These are phyloP conservation scores for Hydrocynus forskahlii DNA, from an alignment of 2,797 vertebrate genomes.

Conservation along the genomic window DNA sequence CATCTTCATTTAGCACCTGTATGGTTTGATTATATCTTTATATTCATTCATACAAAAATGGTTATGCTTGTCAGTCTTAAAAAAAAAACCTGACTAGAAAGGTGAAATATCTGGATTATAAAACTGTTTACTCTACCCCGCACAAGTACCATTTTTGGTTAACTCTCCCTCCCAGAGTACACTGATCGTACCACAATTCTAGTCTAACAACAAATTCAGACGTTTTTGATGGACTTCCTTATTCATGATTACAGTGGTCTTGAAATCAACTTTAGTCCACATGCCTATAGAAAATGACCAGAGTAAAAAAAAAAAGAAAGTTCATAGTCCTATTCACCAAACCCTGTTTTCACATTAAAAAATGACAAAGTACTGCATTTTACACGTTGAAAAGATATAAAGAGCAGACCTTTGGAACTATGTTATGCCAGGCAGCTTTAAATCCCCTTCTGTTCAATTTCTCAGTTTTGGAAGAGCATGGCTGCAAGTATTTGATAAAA, in stretches of 20 bases:
- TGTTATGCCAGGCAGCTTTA: constrained; percentile 14
- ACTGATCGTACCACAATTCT: constrained; percentile 33
- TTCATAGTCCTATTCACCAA: constrained; percentile 10
- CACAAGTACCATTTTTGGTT: constrained; percentile 53
- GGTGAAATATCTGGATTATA: constrained; percentile 42
- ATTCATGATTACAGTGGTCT: constrained; percentile 7
- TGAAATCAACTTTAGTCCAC: constrained; percentile 32
- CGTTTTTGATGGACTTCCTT: constrained; percentile 22
- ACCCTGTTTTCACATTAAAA: constrained; percentile 50
- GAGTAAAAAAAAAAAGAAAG: background rate
- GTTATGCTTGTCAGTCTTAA: constrained; percentile 46
- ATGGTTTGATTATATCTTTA: constrained; percentile 60
- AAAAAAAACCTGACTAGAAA: constrained; percentile 47
- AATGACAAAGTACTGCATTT: constrained; percentile 26
- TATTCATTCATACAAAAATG: constrained; percentile 53
- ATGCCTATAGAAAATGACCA: constrained; percentile 10
- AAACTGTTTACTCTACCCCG: constrained; percentile 41
- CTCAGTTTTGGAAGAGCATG: constrained; percentile 15
- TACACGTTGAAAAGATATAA: constrained; percentile 18
- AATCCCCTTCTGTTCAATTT: background rate
- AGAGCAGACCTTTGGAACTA: constrained; percentile 32
- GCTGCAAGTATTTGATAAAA: constrained; percentile 23
- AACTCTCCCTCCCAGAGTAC: constrained; percentile 39
- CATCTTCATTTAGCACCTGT: constrained; percentile 64
- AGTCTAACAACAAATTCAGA: constrained; percentile 28